A percentile compares a stretch with the other conserved stretches of the same genome.
Conservation (phyloP, 1,140 invertebrate genomes). For the Cydia strobilella region DNA sequence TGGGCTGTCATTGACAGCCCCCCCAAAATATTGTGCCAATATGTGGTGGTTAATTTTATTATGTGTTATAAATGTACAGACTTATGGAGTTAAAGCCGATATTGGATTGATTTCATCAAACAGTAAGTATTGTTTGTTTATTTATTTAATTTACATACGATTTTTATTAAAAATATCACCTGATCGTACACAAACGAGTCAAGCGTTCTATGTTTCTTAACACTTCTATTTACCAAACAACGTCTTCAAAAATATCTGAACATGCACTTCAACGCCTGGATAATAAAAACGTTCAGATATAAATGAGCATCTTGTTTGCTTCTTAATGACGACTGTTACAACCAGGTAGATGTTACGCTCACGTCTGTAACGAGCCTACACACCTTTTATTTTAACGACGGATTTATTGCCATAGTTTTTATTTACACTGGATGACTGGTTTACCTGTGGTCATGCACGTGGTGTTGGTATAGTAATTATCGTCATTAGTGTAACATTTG, state of each 20-base stretch:
- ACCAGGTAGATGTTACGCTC: constrained; percentile 13
- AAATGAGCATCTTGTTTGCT: not conserved
- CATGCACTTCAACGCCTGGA: too few relatives aligned
- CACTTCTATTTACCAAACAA: not conserved
- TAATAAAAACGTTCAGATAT: not conserved
- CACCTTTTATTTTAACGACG: constrained; percentile 21
- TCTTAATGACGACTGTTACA: not conserved
- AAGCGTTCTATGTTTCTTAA: not conserved
- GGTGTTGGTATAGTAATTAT: constrained; percentile 29
- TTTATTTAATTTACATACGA: not conserved
- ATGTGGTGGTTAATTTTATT: constrained; percentile 76
- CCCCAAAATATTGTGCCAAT: constrained; percentile 67
- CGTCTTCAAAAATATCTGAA: not conserved
- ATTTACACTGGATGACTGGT: constrained; percentile 46
- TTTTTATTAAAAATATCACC: not conserved
- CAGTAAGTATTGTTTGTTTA: constrained; percentile 40
- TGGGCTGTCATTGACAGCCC: constrained; percentile 77
- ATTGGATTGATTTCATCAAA: constrained; percentile 48
- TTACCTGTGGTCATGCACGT: constrained; percentile 37
- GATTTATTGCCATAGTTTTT: constrained; percentile 37
- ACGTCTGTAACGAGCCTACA: not conserved
- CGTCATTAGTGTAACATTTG: not conserved
- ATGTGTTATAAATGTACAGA: constrained; percentile 66
- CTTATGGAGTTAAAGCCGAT: constrained; percentile 51
- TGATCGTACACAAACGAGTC: not conserved